Conservation (phyloP, 2,113 vertebrate genomes). For the Tupaia chinensis region DNA sequence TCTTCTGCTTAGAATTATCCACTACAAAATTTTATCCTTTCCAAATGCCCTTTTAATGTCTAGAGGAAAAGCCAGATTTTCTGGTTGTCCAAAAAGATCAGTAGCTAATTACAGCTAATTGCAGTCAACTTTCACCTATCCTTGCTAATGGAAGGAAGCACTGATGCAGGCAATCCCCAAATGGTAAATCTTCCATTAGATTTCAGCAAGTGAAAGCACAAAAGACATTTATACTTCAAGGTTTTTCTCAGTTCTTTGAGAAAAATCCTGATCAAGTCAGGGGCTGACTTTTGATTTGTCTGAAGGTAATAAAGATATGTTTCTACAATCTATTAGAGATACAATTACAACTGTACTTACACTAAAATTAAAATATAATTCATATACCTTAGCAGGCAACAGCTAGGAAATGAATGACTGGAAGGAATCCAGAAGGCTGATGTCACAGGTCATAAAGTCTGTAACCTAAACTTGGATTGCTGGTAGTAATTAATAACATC, state of each 20-base stretch:
- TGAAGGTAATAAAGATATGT: neutral
- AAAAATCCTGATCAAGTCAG: neutral
- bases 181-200: neutral
- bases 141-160: conserved; percentile 34
- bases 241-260: neutral
- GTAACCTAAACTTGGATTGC: neutral
- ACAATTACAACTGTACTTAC: neutral
- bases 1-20: conserved; percentile 13
- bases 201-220: conserved; percentile 68
- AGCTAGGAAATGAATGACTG: neutral
- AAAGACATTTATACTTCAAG: neutral
- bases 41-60: conserved; percentile 28
- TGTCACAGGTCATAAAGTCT: neutral
- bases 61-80: conserved; percentile 53
- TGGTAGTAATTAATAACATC: neutral
- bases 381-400: neutral
- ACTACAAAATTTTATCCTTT: neutral
- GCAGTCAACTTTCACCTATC: conserved; percentile 59
- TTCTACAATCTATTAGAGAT: neutral
- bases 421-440: neutral
- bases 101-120: conserved; percentile 67
- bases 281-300: conserved; percentile 58
- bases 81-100: conserved; percentile 75
- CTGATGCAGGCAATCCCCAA: conserved; percentile 35
- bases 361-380: neutral